These are phyloP conservation scores for Atherinomorus stipes DNA, from an alignment of 2,113 vertebrate species.

Conservation along the genomic window DNA sequence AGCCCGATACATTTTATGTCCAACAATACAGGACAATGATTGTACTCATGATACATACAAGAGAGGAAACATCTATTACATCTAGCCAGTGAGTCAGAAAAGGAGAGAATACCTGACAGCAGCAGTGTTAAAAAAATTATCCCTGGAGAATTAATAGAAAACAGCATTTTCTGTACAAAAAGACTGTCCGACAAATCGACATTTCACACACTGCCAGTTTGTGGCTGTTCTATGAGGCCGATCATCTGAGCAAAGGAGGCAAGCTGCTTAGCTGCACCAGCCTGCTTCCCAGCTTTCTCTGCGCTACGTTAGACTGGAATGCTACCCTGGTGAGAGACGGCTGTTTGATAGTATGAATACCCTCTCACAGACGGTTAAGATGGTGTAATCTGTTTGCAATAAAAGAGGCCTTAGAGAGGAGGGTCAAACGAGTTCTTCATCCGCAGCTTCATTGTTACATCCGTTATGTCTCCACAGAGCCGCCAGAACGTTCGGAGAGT, in stretches of 20 bases:
- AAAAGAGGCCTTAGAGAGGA: constrained; percentile 9
- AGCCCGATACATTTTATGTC: too few species aligned
- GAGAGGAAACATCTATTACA: too few species aligned
- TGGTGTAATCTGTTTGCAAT: constrained; percentile 13
- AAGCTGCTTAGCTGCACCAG: constrained; percentile 31
- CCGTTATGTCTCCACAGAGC: constrained; percentile 85
- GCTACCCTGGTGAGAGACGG: background rate
- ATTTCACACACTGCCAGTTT: too few species aligned
- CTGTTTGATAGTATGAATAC: background rate
- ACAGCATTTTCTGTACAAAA: too few species aligned
- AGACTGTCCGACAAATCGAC: too few species aligned
- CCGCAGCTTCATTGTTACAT: constrained; percentile 18
- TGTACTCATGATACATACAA: too few species aligned
- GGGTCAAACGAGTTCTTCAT: constrained; percentile 7
- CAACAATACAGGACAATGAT: too few species aligned
- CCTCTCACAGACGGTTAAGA: constrained; percentile 1
- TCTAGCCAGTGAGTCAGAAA: too few species aligned
- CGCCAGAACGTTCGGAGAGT: constrained; percentile 94
- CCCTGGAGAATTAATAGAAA: too few species aligned
- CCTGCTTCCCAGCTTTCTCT: constrained; percentile 20
- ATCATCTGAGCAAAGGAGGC: constrained; percentile 21
- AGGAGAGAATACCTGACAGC: too few species aligned
- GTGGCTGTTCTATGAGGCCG: background rate
- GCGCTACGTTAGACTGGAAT: background rate
- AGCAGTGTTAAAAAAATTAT: too few species aligned